Evolutionary conservation across 1,140 invertebrate species (phyloP), one percentile per base, ranked within the genome.

Genomic region (Diprion similis): DNA sequence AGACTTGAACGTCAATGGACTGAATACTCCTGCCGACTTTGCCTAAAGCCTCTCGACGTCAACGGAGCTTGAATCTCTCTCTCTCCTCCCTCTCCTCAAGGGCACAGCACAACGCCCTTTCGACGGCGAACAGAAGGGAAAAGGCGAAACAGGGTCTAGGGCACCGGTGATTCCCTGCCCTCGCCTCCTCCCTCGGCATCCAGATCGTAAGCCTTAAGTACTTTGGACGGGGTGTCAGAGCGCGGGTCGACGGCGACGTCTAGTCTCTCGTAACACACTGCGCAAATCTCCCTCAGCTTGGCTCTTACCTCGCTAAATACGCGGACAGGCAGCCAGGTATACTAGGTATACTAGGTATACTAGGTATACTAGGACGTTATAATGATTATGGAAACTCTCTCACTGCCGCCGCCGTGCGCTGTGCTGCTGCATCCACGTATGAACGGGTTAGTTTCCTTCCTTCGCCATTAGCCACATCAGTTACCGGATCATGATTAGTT

Each of bases 51-150:
- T 59, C 51, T 59, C 9, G n/a, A 59, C 51, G 51, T 9, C 51
- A 15, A 59, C 51, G 51, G 11, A 59, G 11, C 6, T 17, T 59
- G 51, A 59, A 59, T 77, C 73, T 68, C 71, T 74, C 46, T 48
- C 46, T 59, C 71, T 66, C 71, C 71, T 74, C 71, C 72, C 24
- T 70, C 24, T 73, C n/a, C n/a, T n/a, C n/a, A n/a, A n/a, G n/a
- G n/a, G n/a, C n/a, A n/a, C n/a, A n/a, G n/a, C 72, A 66, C 70
- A 76, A 71, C 67, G 13, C 19, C 75, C 70, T 73, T 72, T 74
- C 66, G 24, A 68, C 19, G 15, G 11, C 24, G 59, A 37, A 37
- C 24, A 37, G 24, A 37, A 37, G 24, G 24, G 24, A 37, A 37
- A 37, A 37, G 24, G 24, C 24, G 24, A 37, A 37, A 6, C 24